phyloP scores from a whole-genome alignment of 1,140 invertebrate genomes.

The Gonioctena quinquepunctata region DNA sequence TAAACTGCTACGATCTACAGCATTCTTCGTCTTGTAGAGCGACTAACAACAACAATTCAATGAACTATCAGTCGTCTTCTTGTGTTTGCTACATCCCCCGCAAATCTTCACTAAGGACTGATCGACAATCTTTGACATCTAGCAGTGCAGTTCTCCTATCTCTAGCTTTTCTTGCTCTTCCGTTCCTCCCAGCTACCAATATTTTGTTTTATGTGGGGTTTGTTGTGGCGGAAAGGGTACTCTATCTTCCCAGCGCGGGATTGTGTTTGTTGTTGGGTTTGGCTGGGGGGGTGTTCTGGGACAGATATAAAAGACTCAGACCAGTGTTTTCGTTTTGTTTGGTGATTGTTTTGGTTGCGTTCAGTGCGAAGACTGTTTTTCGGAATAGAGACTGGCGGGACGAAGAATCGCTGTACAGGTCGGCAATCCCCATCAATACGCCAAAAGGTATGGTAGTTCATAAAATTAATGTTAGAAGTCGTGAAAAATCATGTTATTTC shows the following conservation, averaged over 20 bases:
- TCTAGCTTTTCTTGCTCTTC: conserved; percentile 79
- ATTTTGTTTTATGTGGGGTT: conserved; percentile 95
- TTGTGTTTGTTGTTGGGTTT: conserved; percentile 87
- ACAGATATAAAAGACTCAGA: conserved; percentile 51
- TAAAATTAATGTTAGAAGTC: too few species aligned
- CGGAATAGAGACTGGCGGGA: conserved; percentile 90
- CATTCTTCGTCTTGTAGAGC: conserved; percentile 59
- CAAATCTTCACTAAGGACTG: background rate
- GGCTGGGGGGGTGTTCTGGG: conserved; percentile 64
- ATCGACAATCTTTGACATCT: conserved; percentile 32
- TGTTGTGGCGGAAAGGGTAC: conserved; percentile 92
- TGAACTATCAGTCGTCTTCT: conserved; percentile 28
- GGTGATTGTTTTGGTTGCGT: conserved; percentile 67
- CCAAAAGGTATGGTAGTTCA: conserved; percentile 93
- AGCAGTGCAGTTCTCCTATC: conserved; percentile 63
- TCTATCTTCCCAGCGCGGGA: conserved; percentile 95
- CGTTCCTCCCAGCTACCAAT: conserved; percentile 94
- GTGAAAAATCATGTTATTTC: too few species aligned
- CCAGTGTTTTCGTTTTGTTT: conserved; percentile 58
- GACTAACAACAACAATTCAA: conserved; percentile 63
- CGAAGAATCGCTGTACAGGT: conserved; percentile 90
- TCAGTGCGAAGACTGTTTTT: conserved; percentile 76
- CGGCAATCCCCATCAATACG: conserved; percentile 90
- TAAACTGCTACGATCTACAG: conserved; percentile 60
- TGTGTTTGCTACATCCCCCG: conserved; percentile 32